Base-by-base conservation (phyloP, 37 sponge, comb jelly and placozoan genomes). In the Aphrocallistes beatrix region DNA sequence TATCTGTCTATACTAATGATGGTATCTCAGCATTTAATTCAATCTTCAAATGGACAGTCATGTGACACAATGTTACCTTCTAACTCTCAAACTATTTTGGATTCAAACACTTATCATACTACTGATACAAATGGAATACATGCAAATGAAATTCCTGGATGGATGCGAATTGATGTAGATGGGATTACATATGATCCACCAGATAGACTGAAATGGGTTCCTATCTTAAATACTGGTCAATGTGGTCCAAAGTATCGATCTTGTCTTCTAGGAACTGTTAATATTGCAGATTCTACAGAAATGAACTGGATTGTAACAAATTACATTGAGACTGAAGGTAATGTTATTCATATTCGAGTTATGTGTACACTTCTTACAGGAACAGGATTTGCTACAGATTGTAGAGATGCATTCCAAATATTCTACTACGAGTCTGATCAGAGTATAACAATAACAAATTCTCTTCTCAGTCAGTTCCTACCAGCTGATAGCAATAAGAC, bases 341-440 rank as follows among this genome's bases (percentile, higher is more conserved):
- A 60, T 60, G 21, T 30, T 60, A 60, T 60, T 60, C 34, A 32
- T 30, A 60, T 60, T 28, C 10, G 75, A 60, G 34, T 60, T 60
- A 60, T 30, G 10, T 60, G 75, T 60, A 30, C 8, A 60, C n/a
- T n/a, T n/a, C n/a, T n/a, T n/a, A 13, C 32, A 60, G n/a, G 3
- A 25, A 19, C 75, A 60, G n/a, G n/a, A 3, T 60, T 25, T 60
- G 75, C 10, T 25, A 3, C 8, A 60, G 75, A 60, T 60, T 60
- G 75, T 60, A 19, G 25, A 25, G n/a, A 13, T 25, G n/a, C 75
- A 60, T 60, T 60, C 34, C 75, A 60, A 60, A 3, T 60, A 19
- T 60, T 19, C 75, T 60, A 60, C 75, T 60, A 60, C 75, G 75
- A 60, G 75, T 60, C 75, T 60, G 75, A 60, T 28, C n/a, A n/a